A percentile compares a stretch with the other conserved stretches of the same genome.
phyloP scores from a whole-genome alignment of 2,888 invertebrate genomes.

The Entomobrya multifasciata region DNA sequence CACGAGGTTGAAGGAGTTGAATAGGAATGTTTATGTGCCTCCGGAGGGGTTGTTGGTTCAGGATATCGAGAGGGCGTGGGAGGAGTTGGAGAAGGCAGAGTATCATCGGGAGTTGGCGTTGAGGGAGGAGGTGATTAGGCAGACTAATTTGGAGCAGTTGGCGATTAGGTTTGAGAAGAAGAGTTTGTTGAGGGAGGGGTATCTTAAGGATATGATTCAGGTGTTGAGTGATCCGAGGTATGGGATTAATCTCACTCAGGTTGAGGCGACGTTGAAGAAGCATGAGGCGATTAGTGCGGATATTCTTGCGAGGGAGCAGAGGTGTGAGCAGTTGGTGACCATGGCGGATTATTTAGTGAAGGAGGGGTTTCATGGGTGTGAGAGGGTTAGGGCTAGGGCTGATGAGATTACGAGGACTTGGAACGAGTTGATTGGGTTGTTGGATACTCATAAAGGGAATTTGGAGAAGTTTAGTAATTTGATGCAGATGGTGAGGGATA shows the following conservation, averaged over 20 bases:
- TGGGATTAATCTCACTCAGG: constrained; percentile 93
- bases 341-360: constrained; percentile 95
- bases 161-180: constrained; percentile 98
- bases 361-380: constrained; percentile 95
- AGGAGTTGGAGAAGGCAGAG: constrained; percentile 94
- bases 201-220: constrained; percentile 98
- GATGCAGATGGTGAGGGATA: constrained; percentile 94
- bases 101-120: constrained; percentile 96
- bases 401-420: constrained; percentile 92
- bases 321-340: constrained; percentile 95
- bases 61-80: constrained; percentile 98
- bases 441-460: constrained; percentile 91
- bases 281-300: constrained; percentile 99
- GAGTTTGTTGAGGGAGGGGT: constrained; percentile 95
- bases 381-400: constrained; percentile 87
- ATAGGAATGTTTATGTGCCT: constrained; percentile 92
- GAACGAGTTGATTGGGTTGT: constrained; percentile 90
- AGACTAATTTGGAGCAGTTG: constrained; percentile 95
- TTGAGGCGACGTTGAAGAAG: constrained; percentile 98
- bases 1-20: constrained; percentile 95
- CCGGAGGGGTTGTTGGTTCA: constrained; percentile 95
- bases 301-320: constrained; percentile 94
- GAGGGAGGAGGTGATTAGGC: constrained; percentile 93
- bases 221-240: constrained; percentile 95
- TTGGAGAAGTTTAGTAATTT: constrained; percentile 90